These are phyloP conservation scores for Nineta flava DNA, from an alignment of 2,888 invertebrate genomes.

Conservation along the genomic window DNA sequence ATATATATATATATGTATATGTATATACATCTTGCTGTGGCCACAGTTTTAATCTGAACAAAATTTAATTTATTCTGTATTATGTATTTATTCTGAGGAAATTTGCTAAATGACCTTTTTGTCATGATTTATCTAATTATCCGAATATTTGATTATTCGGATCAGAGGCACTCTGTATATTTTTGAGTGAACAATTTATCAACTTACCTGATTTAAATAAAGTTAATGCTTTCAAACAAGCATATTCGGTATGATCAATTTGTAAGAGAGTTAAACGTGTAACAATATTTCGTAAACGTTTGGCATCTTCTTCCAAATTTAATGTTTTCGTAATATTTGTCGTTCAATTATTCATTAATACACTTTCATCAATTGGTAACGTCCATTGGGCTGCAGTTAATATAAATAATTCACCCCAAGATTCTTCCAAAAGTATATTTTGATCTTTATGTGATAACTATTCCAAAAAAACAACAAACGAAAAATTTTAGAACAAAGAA, in stretches of 20 bases:
- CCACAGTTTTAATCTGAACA: too few relatives aligned
- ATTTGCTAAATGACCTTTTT: too few relatives aligned
- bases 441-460: constrained; percentile 56
- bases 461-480: constrained; percentile 12
- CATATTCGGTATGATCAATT: constrained; percentile 69
- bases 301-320: constrained; percentile 35
- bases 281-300: constrained; percentile 46
- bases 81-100: too few relatives aligned
- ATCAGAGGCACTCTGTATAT: too few relatives aligned
- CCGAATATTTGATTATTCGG: too few relatives aligned
- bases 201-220: constrained; percentile 68
- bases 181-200: too few relatives aligned
- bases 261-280: constrained; percentile 45
- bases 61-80: too few relatives aligned
- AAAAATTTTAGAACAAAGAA: not conserved
- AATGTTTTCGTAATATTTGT: constrained; percentile 32
- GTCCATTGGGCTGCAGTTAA: constrained; percentile 71
- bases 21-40: too few relatives aligned
- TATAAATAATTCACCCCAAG: constrained; percentile 73
- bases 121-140: too few relatives aligned
- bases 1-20: too few relatives aligned
- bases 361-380: constrained; percentile 57
- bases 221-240: constrained; percentile 68
- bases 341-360: constrained; percentile 22
- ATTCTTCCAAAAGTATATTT: constrained; percentile 52